Evolutionary conservation across 2,888 invertebrate genomes (phyloP).

Genomic region (Sphaeridia pumilis): DNA sequence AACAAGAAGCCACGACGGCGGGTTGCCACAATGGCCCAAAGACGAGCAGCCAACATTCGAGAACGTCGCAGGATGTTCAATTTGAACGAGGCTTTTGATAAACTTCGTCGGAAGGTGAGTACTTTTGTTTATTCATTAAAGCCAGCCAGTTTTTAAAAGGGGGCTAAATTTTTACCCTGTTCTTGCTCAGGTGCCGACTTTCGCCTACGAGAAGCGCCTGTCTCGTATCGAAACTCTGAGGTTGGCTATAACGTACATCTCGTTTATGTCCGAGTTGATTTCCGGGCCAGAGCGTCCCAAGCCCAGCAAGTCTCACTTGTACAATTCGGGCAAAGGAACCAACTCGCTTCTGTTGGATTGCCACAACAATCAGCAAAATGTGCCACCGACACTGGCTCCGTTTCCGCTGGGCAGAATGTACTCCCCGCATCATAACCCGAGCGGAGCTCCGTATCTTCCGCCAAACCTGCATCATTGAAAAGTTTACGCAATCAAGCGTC

Average conservation of each 20-base stretch:
- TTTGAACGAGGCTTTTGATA: slow-evolving; percentile 90
- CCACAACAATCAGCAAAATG: slow-evolving; percentile 16
- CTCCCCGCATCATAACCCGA: slow-evolving; percentile 11
- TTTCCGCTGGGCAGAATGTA: slow-evolving; percentile 16
- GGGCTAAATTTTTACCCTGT: background rate
- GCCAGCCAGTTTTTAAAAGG: background rate
- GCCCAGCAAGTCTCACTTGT: slow-evolving; percentile 1
- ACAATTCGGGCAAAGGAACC: slow-evolving; percentile 1
- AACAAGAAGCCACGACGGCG: slow-evolving; percentile 69
- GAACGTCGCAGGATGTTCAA: slow-evolving; percentile 91
- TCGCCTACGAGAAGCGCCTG: slow-evolving; percentile 89
- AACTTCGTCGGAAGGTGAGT: slow-evolving; percentile 60
- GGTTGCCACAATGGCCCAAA: slow-evolving; percentile 79
- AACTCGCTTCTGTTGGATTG: slow-evolving; percentile 13
- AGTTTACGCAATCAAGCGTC: too few species aligned
- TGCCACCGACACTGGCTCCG: slow-evolving; percentile 14
- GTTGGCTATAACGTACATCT: slow-evolving; percentile 89
- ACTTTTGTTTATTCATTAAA: background rate
- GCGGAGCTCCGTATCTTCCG: slow-evolving; percentile 4
- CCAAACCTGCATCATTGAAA: slow-evolving; percentile 16
- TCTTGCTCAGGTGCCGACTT: slow-evolving; percentile 63
- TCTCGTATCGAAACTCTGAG: slow-evolving; percentile 90
- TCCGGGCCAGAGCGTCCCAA: slow-evolving; percentile 36
- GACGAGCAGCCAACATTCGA: slow-evolving; percentile 82
- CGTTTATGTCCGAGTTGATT: slow-evolving; percentile 86